phyloP scores from a whole-genome alignment of 2,888 invertebrate species.

The Homarus gammarus region DNA sequence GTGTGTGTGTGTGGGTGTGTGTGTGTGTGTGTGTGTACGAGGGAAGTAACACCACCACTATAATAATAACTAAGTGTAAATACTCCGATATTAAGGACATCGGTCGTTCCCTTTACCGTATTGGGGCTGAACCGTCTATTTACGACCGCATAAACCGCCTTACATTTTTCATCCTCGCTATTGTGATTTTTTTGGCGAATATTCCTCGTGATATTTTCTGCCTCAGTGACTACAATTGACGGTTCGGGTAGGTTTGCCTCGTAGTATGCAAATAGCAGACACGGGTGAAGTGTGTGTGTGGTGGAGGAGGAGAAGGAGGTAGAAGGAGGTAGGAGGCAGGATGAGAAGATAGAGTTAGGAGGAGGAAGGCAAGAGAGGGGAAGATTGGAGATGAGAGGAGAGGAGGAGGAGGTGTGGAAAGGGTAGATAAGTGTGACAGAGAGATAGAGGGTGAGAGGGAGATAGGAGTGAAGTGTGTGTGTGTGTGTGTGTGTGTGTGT shows the following conservation, averaged over 20 bases:
- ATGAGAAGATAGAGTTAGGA: background rate
- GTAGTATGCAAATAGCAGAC: too few species aligned
- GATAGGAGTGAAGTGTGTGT: background rate
- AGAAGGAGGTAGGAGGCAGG: too few species aligned
- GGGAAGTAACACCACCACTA: background rate
- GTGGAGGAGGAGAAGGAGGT: too few species aligned
- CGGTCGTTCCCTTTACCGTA: too few species aligned
- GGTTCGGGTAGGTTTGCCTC: too few species aligned
- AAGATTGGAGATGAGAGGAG: background rate
- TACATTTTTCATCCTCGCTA: too few species aligned
- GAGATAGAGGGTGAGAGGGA: background rate
- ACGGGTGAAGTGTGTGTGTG: too few species aligned
- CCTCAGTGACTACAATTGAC: too few species aligned
- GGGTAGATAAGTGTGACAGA: background rate
- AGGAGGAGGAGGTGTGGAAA: background rate
- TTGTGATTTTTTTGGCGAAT: too few species aligned
- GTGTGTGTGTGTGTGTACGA: background rate
- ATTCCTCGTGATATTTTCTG: too few species aligned
- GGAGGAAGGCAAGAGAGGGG: background rate
- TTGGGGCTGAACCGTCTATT: too few species aligned
- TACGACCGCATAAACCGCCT: too few species aligned
- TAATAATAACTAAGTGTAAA: background rate
- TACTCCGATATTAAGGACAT: background rate
- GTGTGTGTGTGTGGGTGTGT: background rate
- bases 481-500: constrained; percentile 40